Evolutionary conservation across 2,113 vertebrate genomes (phyloP), one percentile per base, ranked within the genome.

Genomic region (Nycticorax nycticorax): DNA sequence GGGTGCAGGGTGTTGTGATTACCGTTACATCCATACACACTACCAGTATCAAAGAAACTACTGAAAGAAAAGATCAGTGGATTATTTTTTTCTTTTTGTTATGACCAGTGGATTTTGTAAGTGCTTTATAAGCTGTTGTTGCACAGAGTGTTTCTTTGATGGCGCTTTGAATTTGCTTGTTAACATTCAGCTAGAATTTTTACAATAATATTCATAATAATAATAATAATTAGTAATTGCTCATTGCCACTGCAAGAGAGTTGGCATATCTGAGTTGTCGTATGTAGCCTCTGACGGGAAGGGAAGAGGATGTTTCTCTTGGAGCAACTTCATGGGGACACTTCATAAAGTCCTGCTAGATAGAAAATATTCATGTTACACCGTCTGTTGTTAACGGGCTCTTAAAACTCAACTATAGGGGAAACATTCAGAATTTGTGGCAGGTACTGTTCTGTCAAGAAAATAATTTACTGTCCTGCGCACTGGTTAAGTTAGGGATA

Each of bases 51-150:
- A 91, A 91, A 93, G 86, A 66, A 93, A 41, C 14, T 68, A 24
- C 35, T 85, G 75, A 12, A 14, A 73, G 32, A 66, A 88, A 76
- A 35, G 2, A 93, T 79, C 62, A 67, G 63, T 90, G 59, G 41
- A 6, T 57, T 85, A 30, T 41, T 84, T 41, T 41, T 41, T 47
- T 47, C 37, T 41, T 41, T 50, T 39, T 53, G 8, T 47, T 85
- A 41, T 81, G 88, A 67, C 75, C 75, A 67, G 71, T 88, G n/a
- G 55, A 69, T 88, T 95, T 91, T 22, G 27, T 45, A 96, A 93
- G 37, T 85, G 78, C 74, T 77, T 96, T 80, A 47, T 69, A 68
- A 90, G 75, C 78, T 83, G n/a, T 53, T 76, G 45, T 50, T 71
- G 73, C 72, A 86, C 20, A 16, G 57, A 33, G 23, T 7, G 19